Evolutionary conservation across 2,113 vertebrate genomes (phyloP).

Genomic region (Chitala chitala): DNA sequence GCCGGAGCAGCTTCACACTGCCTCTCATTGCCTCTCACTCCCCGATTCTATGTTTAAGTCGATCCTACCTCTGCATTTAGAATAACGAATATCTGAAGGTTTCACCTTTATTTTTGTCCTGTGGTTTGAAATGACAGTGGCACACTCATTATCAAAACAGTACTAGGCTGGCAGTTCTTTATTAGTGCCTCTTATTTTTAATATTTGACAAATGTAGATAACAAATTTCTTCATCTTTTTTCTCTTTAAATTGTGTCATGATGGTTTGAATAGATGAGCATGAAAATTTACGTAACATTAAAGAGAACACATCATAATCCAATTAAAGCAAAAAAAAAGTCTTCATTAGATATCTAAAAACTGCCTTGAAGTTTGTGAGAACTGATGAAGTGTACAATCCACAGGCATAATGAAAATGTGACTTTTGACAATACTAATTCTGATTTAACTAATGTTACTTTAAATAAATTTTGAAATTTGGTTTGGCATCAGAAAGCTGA

Average conservation of each 20-base stretch:
- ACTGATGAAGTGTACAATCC: constrained; percentile 59
- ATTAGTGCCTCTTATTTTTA: constrained; percentile 52
- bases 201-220: constrained; percentile 58
- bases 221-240: constrained; percentile 50
- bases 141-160: constrained; percentile 61
- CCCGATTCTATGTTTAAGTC: constrained; percentile 41
- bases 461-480: constrained; percentile 58
- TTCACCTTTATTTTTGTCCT: constrained; percentile 25
- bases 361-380: constrained; percentile 57
- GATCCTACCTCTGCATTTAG: constrained; percentile 15
- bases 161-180: constrained; percentile 56
- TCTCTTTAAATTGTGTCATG: constrained; percentile 45
- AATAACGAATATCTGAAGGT: constrained; percentile 27
- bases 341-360: constrained; percentile 59
- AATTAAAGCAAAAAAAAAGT: constrained; percentile 59
- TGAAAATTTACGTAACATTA: constrained; percentile 58
- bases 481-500: constrained; percentile 38
- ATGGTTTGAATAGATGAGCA: constrained; percentile 44
- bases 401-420: constrained; percentile 62
- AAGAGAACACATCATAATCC: constrained; percentile 60
- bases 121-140: constrained; percentile 52
- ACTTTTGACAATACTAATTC: constrained; percentile 66
- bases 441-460: constrained; percentile 63
- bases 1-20: background rate
- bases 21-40: constrained; percentile 24